A percentile compares a stretch with the other conserved stretches of the same genome.
Conservation (phyloP, 2,113 vertebrate genomes). For the Myodes glareolus region DNA sequence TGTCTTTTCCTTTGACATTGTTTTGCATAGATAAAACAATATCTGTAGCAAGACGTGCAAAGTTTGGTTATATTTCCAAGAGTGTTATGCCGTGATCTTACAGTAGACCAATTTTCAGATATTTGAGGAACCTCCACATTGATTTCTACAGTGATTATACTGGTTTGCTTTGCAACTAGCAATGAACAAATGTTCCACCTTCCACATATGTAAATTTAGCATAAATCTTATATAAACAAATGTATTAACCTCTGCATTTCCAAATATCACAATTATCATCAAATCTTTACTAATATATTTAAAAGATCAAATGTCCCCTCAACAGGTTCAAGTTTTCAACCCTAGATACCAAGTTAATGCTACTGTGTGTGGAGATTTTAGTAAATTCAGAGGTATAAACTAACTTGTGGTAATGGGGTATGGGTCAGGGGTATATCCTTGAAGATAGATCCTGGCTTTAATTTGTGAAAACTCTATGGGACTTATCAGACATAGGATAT, state of each 20-base stretch:
- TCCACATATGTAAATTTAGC: too few species aligned
- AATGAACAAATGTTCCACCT: too few species aligned
- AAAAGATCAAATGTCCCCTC: background rate
- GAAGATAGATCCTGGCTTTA: background rate
- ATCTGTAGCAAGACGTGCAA: too few species aligned
- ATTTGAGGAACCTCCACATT: too few species aligned
- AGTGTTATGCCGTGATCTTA: too few species aligned
- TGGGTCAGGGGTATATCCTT: background rate
- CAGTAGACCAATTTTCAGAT: too few species aligned
- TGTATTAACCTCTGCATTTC: background rate
- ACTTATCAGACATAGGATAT: background rate
- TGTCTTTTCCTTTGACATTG: too few species aligned
- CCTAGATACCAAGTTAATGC: background rate
- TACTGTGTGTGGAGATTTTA: background rate
- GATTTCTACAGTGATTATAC: too few species aligned
- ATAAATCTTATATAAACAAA: too few species aligned
- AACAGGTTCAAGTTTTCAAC: background rate
- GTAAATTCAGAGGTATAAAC: background rate
- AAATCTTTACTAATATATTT: background rate
- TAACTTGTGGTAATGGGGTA: background rate
- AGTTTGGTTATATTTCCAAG: too few species aligned
- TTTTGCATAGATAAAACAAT: too few species aligned
- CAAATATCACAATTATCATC: background rate
- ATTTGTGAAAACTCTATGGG: background rate
- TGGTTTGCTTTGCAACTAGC: too few species aligned